Evolutionary conservation across 1,140 invertebrate genomes (phyloP).

Genomic region (Aricia agestis): DNA sequence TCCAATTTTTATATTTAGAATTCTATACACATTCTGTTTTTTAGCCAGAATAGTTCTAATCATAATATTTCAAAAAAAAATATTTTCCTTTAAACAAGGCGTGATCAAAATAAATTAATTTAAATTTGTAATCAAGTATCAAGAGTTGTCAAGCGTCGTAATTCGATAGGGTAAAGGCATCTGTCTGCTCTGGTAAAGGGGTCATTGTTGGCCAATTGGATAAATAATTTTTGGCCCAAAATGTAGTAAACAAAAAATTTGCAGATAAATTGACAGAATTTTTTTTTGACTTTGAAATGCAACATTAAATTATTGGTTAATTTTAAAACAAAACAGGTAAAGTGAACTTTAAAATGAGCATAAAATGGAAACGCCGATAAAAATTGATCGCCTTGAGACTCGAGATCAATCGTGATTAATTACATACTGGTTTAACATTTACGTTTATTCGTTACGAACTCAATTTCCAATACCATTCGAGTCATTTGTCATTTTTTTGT

Average conservation of each 20-base stretch:
- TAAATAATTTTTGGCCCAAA: no score
- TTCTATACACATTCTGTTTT: constrained; percentile 6
- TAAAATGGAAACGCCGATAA: not conserved
- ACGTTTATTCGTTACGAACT: not conserved
- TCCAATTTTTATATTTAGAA: constrained; percentile 34
- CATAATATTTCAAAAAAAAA: no score
- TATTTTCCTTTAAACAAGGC: no score
- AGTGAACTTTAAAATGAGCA: not conserved
- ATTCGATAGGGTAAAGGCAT: no score
- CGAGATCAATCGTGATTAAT: not conserved
- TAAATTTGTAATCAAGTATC: no score
- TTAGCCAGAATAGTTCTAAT: not conserved
- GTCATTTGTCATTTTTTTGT: not conserved
- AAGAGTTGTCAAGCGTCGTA: no score
- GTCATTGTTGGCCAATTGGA: no score
- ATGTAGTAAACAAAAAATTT: no score
- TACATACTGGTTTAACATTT: not conserved
- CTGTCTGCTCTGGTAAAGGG: no score
- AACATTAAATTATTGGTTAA: not conserved
- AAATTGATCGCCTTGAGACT: not conserved
- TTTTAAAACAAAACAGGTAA: not conserved
- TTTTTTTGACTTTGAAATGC: no score
- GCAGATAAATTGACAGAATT: no score
- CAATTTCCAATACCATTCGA: not conserved
- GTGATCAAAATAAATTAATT: no score